Base-by-base conservation (phyloP, 2,797 vertebrate species). In the Typhlichthys eigenmanni region DNA sequence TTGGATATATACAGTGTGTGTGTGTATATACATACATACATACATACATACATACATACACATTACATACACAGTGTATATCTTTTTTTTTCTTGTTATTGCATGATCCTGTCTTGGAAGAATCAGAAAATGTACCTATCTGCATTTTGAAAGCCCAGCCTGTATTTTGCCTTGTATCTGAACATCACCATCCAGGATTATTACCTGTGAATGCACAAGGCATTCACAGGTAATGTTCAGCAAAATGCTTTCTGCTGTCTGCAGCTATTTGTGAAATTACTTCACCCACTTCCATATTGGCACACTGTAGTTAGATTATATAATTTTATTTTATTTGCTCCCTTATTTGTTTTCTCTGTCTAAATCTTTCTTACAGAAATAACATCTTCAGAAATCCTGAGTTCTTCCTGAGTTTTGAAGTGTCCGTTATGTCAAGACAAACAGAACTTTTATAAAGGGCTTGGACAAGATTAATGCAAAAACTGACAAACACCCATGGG, bases 361-460 rank as follows among this genome's bases (percentile, higher is more conserved):
- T 65, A 49, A 70, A 71, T 65, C 63, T 68, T 69, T 55, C 50
- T 5, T 66, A 54, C 68, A 60, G 66, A 77, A 67, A 48, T 38
- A 9, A 17, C 60, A 49, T 62, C 68, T 74, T 76, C 76, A 81
- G 73, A 71, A 78, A 87, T 88, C 85, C 75, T 64, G 76, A 86
- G 85, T 80, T 86, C 87, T 91, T 90, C 88, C 86, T 79, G 72
- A 85, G 76, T 62, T 75, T 83, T 64, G 53, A 62, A 68, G 64
- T 57, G 64, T 86, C 78, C 68, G 58, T 60, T 55, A 68, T 46
- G 54, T 65, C 73, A 56, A 68, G 84, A 76, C 77, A 74, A 68
- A 60, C 57, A 68, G 53, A 75, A 82, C 78, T 71, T 75, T 73
- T 80, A 14, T 57, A 90, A 93, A 92, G 92, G 67, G 88, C 91